phyloP scores from a whole-genome alignment of 2,888 invertebrate genomes.

The Philereme transversata region DNA sequence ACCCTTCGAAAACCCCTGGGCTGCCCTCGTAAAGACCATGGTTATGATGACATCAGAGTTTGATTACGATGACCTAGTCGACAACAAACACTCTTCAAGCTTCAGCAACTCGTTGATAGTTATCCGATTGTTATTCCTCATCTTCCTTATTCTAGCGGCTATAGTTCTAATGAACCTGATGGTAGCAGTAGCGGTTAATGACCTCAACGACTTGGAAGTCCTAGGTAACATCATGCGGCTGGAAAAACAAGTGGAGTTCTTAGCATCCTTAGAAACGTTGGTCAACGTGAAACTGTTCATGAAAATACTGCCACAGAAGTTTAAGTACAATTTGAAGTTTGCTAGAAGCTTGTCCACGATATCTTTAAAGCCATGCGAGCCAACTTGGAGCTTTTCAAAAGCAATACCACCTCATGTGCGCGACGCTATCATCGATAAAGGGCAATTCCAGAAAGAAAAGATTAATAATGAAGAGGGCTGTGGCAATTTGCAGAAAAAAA shows the following conservation, averaged over 20 bases:
- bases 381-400: constrained; percentile 41
- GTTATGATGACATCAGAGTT: constrained; percentile 86
- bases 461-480: constrained; percentile 56
- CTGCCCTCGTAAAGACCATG: constrained; percentile 81
- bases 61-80: constrained; percentile 76
- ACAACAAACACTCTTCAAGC: constrained; percentile 50
- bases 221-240: constrained; percentile 80
- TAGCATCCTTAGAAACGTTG: constrained; percentile 49
- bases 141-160: constrained; percentile 79
- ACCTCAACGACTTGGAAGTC: constrained; percentile 81
- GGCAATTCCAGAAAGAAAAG: constrained; percentile 58
- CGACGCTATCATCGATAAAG: constrained; percentile 68
- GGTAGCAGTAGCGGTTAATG: constrained; percentile 84
- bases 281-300: constrained; percentile 33
- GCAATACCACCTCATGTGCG: constrained; percentile 58
- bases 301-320: constrained; percentile 31
- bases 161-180: constrained; percentile 84
- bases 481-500: constrained; percentile 47
- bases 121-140: constrained; percentile 73
- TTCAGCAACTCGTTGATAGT: constrained; percentile 52
- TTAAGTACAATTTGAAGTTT: constrained; percentile 34
- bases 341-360: constrained; percentile 20
- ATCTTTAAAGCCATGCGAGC: constrained; percentile 34
- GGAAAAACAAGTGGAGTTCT: constrained; percentile 82
- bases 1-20: constrained; percentile 80